These are phyloP conservation scores for Aphis gossypii DNA, from an alignment of 1,140 invertebrate species.

Conservation along the genomic window DNA sequence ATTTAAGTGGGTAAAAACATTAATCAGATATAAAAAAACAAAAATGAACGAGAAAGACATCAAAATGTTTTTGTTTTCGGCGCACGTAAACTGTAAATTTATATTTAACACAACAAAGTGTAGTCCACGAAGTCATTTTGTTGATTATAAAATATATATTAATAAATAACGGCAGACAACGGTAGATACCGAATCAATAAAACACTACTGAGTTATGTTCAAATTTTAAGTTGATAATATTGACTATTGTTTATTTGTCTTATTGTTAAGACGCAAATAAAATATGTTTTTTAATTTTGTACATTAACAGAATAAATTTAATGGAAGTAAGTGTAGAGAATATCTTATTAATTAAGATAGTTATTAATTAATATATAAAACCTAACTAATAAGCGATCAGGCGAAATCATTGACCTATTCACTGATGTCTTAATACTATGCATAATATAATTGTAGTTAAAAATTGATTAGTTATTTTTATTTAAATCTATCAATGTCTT, in stretches of 20 bases:
- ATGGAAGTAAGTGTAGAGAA: no score
- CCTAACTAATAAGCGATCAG: no score
- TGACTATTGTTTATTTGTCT: no score
- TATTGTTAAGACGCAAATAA: not conserved
- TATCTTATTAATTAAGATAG: no score
- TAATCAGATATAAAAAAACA: not conserved
- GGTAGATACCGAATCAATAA: not conserved
- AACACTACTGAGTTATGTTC: not conserved
- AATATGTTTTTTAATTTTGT: not conserved
- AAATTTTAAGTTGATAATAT: not conserved
- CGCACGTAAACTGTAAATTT: not conserved
- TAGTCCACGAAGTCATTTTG: not conserved
- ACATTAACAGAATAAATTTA: not conserved
- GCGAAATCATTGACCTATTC: no score
- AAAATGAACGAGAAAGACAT: not conserved
- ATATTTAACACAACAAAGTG: not conserved
- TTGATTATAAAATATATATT: not conserved
- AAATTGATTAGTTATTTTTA: not conserved
- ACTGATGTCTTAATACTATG: no score
- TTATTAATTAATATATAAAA: no score
- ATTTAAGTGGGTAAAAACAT: not conserved
- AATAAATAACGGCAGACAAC: not conserved
- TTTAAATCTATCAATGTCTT: not conserved
- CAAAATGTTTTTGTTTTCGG: not conserved
- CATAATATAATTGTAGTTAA: not conserved